Conservation (phyloP, 2,113 vertebrate species). For the Mionectes macconnelli region DNA sequence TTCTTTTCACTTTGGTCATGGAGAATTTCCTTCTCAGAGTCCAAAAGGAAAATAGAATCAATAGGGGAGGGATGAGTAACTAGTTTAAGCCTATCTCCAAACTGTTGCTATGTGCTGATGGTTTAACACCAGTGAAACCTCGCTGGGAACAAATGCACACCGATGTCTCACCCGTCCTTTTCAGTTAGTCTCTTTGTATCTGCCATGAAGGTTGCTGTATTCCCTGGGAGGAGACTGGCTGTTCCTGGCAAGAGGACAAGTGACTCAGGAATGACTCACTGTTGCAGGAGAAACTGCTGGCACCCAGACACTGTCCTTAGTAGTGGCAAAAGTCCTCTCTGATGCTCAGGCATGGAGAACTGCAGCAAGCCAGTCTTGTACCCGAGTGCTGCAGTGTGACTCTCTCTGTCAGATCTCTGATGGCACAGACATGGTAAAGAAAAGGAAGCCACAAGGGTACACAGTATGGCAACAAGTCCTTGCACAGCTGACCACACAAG, state of each 20-base stretch:
- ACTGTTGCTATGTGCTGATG: not conserved
- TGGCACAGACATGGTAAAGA: not conserved
- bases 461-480: not conserved
- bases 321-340: not conserved
- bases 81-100: not conserved
- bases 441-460: not conserved
- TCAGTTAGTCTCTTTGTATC: slow-evolving; percentile 38
- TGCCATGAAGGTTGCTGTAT: slow-evolving; percentile 1
- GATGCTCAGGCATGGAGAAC: not conserved
- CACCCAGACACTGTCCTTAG: not conserved
- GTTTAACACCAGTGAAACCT: not conserved
- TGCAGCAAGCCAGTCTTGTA: not conserved
- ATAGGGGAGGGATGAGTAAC: not conserved
- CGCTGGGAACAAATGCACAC: not conserved
- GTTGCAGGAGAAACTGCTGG: slow-evolving; percentile 4
- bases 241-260: slow-evolving; percentile 58
- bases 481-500: not conserved
- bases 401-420: too few species aligned
- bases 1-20: not conserved
- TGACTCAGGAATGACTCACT: slow-evolving; percentile 60
- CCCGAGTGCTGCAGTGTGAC: rapidly evolving
- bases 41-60: not conserved
- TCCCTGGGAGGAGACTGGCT: slow-evolving; percentile 39
- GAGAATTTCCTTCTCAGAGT: not conserved
- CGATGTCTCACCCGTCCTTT: slow-evolving; percentile 52